Percentiles rank a stretch among this genome's conserved stretches.
Conservation (phyloP, 2,888 invertebrate genomes). For the Philereme transversata region DNA sequence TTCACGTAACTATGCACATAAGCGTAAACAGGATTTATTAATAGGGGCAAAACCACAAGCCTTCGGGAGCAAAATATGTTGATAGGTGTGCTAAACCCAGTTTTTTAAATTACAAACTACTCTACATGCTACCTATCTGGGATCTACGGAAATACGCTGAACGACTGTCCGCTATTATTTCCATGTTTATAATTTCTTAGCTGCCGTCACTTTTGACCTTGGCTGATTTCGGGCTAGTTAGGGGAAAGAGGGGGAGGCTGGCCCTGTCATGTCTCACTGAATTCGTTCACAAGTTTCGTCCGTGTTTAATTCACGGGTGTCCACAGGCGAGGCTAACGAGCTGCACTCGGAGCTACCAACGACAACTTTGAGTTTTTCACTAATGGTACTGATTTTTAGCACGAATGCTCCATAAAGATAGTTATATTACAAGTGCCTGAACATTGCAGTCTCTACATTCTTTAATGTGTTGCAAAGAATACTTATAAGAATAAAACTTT, state of each 20-base stretch:
- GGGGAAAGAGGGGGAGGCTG: not conserved
- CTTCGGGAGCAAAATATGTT: not conserved
- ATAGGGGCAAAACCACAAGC: constrained; percentile 1
- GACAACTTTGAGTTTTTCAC: constrained; percentile 33
- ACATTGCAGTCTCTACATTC: not conserved
- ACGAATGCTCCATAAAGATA: constrained; percentile 26
- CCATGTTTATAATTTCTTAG: too few relatives aligned
- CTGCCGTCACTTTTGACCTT: too few relatives aligned
- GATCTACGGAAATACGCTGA: too few relatives aligned
- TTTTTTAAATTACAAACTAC: too few relatives aligned
- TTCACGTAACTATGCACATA: constrained; percentile 4
- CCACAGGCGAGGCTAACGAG: constrained; percentile 50
- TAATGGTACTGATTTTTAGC: constrained; percentile 39
- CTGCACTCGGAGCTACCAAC: constrained; percentile 31
- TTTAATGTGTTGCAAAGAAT: not conserved
- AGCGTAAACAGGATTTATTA: constrained; percentile 10
- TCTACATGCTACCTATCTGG: too few relatives aligned
- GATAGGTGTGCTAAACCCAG: too few relatives aligned
- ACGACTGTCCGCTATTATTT: too few relatives aligned
- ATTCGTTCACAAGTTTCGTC: constrained; percentile 41
- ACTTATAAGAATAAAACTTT: too few relatives aligned
- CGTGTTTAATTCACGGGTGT: constrained; percentile 54
- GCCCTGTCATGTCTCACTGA: constrained; percentile 8
- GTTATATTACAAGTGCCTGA: not conserved
- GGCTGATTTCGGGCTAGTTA: not conserved